Base-by-base conservation (phyloP, 1,140 invertebrate genomes). In the Lasaia peninsularis region DNA sequence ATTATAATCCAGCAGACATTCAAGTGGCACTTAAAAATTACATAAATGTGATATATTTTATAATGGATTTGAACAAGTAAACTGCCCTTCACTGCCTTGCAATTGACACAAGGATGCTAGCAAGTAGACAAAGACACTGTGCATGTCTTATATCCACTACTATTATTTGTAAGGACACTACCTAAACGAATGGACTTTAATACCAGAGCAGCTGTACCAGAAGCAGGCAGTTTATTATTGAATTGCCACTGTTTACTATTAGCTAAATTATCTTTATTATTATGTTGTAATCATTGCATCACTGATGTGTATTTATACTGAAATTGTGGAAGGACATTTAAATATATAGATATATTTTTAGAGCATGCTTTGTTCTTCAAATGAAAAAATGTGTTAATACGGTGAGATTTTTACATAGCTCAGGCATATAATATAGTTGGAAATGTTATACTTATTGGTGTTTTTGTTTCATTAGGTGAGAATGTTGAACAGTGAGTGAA, bases 301-400 rank as follows among this genome's bases (percentile, higher is more conserved):
- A 48, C 20, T 20, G 10, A 20, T 44, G 18, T 20, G 9, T 48
- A 44, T 44, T 48, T 48, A 11, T 18, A 48, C 40, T 21, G 40
- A 21, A 48, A 21, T 48, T 20, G 20, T 11, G 8, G 35, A n/a
- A 5, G 24, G 18, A 6, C 37, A 48, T 11, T 21, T 20, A 4
- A 48, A 21, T 18, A 11, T 40, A 55, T 40, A 50, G 53, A 56
- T 61, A 61, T 60, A 37, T 24, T 60, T 55, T 8, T 60, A 28
- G 24, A 56, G 12, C 24, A 37, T 50, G 40, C 11, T 33, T n/a
- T 48, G 18, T 21, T 16, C 40, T 48, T 48, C 20, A 20, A 20
- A 21, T 48, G 10, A 20, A 44, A 21, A 20, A 48, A 20, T 16
- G 11, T 21, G 10, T 6, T 48, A 11, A 20, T 0, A 21, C 18